Percentiles rank a stretch among this genome's conserved stretches.
Conservation (phyloP, 30 jellyfish, hydroid and myxozoan species). For the Phacellophora camtschatica region DNA sequence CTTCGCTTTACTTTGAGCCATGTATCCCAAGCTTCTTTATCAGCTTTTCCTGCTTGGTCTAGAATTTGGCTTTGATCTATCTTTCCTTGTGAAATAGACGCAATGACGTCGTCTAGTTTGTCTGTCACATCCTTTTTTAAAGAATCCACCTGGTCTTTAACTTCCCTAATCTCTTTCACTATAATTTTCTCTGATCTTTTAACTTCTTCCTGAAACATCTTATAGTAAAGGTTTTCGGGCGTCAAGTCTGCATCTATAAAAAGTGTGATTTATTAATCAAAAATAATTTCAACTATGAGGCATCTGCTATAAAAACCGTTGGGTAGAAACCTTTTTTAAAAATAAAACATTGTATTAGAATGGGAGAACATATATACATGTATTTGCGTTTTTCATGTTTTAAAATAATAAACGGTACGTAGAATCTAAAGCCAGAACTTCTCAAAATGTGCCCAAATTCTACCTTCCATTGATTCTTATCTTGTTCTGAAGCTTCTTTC, state of each 20-base stretch:
- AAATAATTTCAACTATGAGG: no score
- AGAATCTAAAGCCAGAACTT: no score
- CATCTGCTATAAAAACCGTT: no score
- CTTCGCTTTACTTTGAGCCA: constrained; percentile 3
- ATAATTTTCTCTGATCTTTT: not conserved
- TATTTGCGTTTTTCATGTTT: no score
- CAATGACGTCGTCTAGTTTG: not conserved
- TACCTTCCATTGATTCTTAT: no score
- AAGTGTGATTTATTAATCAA: no score
- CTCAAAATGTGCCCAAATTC: no score
- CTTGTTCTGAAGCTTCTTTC: no score
- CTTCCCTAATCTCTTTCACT: not conserved
- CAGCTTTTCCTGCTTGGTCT: not conserved
- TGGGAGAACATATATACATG: no score
- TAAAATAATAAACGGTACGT: no score
- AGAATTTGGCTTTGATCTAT: constrained; percentile 9
- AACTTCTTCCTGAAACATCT: constrained; percentile 30
- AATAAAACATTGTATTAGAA: no score
- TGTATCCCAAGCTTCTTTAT: not conserved
- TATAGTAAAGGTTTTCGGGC: not conserved
- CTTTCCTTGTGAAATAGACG: not conserved
- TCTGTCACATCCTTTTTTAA: not conserved
- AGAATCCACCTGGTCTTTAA: not conserved
- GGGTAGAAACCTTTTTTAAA: no score
- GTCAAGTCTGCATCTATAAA: constrained; percentile 39